Conservation (phyloP, 1,140 invertebrate species). For the Zeugodacus cucurbitae region DNA sequence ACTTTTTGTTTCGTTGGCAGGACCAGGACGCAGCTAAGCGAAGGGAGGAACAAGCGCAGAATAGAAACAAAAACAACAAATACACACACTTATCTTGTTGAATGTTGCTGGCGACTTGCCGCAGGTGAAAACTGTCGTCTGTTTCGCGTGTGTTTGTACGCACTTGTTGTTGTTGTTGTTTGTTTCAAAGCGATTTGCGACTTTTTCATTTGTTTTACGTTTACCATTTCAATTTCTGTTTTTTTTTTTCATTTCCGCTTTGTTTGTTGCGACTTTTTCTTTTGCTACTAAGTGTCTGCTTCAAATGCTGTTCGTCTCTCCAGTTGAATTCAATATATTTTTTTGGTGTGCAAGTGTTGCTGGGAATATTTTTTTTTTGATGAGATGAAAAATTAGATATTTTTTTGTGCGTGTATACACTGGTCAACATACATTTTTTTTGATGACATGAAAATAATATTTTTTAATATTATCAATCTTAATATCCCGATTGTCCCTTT, state of each 20-base stretch:
- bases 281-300: neutral
- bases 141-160: neutral
- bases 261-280: neutral
- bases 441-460: too few species aligned
- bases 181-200: constrained; percentile 28
- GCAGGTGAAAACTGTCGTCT: neutral
- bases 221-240: neutral
- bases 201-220: neutral
- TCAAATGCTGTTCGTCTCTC: neutral
- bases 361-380: too few species aligned
- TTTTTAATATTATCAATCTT: too few species aligned
- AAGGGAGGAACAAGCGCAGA: neutral
- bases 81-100: neutral
- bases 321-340: neutral
- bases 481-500: too few species aligned
- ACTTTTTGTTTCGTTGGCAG: constrained; percentile 42
- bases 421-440: too few species aligned
- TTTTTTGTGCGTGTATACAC: too few species aligned
- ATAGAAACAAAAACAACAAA: neutral
- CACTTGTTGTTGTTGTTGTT: neutral
- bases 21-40: neutral
- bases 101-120: neutral
- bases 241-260: neutral
- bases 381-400: too few species aligned
- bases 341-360: neutral